Evolutionary conservation across 2,113 vertebrate species (phyloP).

Genomic region (Hymenochirus boettgeri): DNA sequence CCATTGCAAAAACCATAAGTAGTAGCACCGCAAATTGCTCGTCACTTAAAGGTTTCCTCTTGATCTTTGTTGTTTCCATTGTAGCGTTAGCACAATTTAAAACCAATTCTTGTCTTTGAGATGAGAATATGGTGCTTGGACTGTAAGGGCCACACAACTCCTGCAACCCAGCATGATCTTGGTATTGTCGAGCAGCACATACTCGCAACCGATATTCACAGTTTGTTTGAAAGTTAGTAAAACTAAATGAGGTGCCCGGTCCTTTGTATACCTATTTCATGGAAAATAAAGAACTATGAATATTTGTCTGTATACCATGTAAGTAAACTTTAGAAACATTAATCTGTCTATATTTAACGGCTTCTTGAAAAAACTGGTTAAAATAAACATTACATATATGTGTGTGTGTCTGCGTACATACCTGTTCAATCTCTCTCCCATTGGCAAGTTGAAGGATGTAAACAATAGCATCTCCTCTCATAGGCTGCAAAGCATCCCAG

Average conservation of each 20-base stretch:
- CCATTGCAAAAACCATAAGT: conserved; percentile 59
- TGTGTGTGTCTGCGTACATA: conserved; percentile 43
- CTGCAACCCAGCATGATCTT: conserved; percentile 51
- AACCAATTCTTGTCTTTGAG: conserved; percentile 48
- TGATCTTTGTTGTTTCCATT: conserved; percentile 38
- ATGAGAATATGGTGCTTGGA: conserved; percentile 57
- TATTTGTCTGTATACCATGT: not conserved
- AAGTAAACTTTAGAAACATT: no score
- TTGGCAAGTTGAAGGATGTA: conserved; percentile 69
- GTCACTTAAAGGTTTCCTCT: conserved; percentile 50
- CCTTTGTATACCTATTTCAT: conserved; percentile 68
- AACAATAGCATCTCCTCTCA: conserved; percentile 72
- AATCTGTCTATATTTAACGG: no score
- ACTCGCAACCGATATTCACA: conserved; percentile 60
- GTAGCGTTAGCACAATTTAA: not conserved
- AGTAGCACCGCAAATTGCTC: conserved; percentile 62
- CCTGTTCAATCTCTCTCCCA: conserved; percentile 69
- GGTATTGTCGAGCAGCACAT: conserved; percentile 62
- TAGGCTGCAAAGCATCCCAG: conserved; percentile 69
- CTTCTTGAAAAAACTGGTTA: no score
- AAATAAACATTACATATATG: not conserved
- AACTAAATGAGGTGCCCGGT: conserved; percentile 59
- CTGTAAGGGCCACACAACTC: conserved; percentile 68
- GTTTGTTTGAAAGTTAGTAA: conserved; percentile 57
- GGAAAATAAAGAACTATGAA: not conserved